Evolutionary conservation across 2,888 invertebrate genomes (phyloP).

Genomic region (Andrena trimmerana): DNA sequence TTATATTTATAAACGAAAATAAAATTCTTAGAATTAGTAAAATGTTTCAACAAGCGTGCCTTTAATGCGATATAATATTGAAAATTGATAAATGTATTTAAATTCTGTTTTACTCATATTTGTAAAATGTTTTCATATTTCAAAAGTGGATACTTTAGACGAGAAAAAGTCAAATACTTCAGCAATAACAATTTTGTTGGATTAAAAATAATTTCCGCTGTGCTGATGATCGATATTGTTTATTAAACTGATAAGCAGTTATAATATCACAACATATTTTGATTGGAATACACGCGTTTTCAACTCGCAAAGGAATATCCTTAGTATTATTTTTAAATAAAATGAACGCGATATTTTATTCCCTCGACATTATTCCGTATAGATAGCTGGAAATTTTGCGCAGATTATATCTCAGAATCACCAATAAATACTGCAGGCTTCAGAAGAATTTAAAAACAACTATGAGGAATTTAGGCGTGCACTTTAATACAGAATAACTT

Average conservation of each 20-base stretch:
- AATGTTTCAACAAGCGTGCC: background rate
- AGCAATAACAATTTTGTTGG: too few relatives aligned
- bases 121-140: background rate
- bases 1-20: background rate
- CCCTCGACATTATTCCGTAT: background rate
- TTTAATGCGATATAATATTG: too few relatives aligned
- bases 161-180: too few relatives aligned
- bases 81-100: background rate
- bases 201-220: too few relatives aligned
- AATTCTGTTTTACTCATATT: background rate
- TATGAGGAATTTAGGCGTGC: background rate
- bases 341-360: background rate
- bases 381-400: background rate
- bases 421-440: background rate
- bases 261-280: too few relatives aligned
- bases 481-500: constrained; percentile 12
- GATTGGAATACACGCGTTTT: too few relatives aligned
- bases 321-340: too few relatives aligned
- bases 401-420: background rate
- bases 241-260: too few relatives aligned
- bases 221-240: too few relatives aligned
- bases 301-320: too few relatives aligned
- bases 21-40: background rate
- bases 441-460: background rate
- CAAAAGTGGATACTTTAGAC: background rate